A percentile compares a stretch with the other conserved stretches of the same genome.
Conservation (phyloP, 1,140 invertebrate genomes). For the silkworm (Bombyx mori) region ASM3026992v2 NC_085128.1:8970501-8971000, state of each 20-base stretch:
- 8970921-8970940: constrained; percentile 30
- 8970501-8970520: constrained; percentile 55
- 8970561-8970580: constrained; percentile 34
- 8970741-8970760: neutral
- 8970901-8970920: constrained; percentile 41
- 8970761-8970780: neutral
- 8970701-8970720: neutral
- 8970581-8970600: too few relatives aligned
- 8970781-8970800: neutral
- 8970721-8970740: neutral
- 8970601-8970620: too few relatives aligned
- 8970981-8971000: constrained; percentile 51
- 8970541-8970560: constrained; percentile 64
- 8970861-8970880: constrained; percentile 46
- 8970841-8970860: constrained; percentile 61
- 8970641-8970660: too few relatives aligned
- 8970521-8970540: constrained; percentile 58
- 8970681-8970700: neutral
- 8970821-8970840: constrained; percentile 56
- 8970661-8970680: too few relatives aligned
- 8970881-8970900: constrained; percentile 42
- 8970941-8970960: constrained; percentile 33
- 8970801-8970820: constrained; percentile 17
- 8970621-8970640: too few relatives aligned
- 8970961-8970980: constrained; percentile 45